These are phyloP conservation scores for Hemicordylus capensis DNA, from an alignment of 2,113 vertebrate species.

Conservation along the genomic window DNA sequence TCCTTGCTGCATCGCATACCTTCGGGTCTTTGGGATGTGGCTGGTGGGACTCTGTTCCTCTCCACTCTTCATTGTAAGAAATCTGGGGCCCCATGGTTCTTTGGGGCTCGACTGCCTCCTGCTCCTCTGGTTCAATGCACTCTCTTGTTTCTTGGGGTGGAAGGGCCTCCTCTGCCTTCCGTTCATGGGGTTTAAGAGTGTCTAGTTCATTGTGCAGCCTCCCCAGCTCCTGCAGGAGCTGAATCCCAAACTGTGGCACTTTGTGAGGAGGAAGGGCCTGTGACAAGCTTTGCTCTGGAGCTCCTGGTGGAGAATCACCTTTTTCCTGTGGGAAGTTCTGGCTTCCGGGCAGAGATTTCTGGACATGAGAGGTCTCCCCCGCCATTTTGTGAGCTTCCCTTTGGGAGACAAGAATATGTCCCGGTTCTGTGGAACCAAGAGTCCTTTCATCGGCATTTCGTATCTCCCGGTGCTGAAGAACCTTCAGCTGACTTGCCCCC, in stretches of 20 bases:
- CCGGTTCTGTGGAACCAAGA: neutral
- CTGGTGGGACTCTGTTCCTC: neutral
- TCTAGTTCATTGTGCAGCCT: neutral
- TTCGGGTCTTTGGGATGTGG: neutral
- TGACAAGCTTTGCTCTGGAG: neutral
- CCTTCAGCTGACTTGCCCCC: neutral
- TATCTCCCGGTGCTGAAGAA: neutral
- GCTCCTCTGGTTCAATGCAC: neutral
- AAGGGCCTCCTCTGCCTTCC: neutral
- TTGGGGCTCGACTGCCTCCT: neutral
- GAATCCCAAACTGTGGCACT: neutral
- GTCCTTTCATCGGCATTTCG: neutral
- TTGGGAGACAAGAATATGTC: neutral
- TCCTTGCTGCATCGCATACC: neutral
- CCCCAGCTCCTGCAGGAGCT: neutral
- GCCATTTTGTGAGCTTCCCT: neutral
- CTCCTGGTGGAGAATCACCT: rapidly evolving
- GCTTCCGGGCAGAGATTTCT: neutral
- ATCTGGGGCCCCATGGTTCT: neutral
- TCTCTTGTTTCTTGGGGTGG: neutral
- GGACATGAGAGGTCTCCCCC: no score
- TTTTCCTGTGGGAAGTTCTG: neutral
- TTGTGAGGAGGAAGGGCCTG: neutral
- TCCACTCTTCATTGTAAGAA: neutral
- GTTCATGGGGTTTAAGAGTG: neutral